phyloP scores from a whole-genome alignment of 2,888 invertebrate genomes.

The Margaritifera margaritifera region DNA sequence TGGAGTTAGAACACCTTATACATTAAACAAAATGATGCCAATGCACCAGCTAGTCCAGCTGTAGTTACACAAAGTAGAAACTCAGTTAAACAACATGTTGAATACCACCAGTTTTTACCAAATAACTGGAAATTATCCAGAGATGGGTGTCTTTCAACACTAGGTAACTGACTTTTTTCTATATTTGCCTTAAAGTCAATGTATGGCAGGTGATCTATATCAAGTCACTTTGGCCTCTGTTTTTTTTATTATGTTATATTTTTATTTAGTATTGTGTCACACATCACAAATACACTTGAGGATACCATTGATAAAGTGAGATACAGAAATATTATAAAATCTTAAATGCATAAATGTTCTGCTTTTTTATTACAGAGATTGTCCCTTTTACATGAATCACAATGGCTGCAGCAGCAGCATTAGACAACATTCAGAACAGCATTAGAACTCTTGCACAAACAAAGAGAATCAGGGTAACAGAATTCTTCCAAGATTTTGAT shows the following conservation, averaged over 20 bases:
- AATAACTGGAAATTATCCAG: too few species aligned
- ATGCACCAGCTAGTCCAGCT: background rate
- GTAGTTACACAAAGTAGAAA: background rate
- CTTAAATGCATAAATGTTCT: constrained; percentile 1
- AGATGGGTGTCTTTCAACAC: too few species aligned
- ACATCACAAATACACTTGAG: too few species aligned
- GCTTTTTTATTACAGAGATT: background rate
- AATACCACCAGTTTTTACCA: too few species aligned
- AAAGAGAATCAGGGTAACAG: constrained; percentile 67
- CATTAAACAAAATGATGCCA: background rate
- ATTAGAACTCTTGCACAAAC: constrained; percentile 67
- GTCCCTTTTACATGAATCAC: constrained; percentile 3
- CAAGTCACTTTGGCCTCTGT: too few species aligned
- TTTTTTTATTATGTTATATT: too few species aligned
- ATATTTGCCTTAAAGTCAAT: too few species aligned
- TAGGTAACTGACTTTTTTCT: too few species aligned
- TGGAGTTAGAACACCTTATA: background rate
- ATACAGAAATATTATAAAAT: background rate
- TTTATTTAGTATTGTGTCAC: too few species aligned
- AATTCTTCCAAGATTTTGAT: constrained; percentile 73
- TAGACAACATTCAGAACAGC: constrained; percentile 49
- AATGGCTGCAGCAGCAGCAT: constrained; percentile 54
- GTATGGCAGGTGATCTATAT: too few species aligned
- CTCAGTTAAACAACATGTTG: too few species aligned
- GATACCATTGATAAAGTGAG: too few species aligned